phyloP scores from a whole-genome alignment of 2,888 invertebrate species.

The Oscheius sp. region DNA sequence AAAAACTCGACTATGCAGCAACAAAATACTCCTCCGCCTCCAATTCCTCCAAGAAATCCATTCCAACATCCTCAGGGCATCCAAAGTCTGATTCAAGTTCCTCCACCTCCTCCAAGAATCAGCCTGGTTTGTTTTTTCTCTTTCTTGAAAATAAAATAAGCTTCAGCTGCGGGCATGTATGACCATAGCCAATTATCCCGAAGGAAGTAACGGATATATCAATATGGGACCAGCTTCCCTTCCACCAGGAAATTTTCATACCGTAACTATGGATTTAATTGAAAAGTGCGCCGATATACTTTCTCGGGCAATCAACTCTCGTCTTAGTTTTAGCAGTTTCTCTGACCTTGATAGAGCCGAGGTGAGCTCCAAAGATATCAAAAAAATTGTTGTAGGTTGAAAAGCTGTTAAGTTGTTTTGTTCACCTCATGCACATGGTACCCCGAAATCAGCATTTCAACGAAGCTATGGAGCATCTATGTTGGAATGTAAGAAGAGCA shows the following conservation, averaged over 20 bases:
- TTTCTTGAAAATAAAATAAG: neutral
- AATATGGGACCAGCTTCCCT: neutral
- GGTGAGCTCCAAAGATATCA: neutral
- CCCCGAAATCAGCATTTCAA: neutral
- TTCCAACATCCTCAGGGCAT: neutral
- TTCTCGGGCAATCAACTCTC: slow-evolving; percentile 33
- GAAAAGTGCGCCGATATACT: slow-evolving; percentile 46
- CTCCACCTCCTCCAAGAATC: neutral
- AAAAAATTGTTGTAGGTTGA: neutral
- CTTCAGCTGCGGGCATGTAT: neutral
- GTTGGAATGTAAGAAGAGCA: no score
- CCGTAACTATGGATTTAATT: slow-evolving; percentile 42
- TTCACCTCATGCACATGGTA: neutral
- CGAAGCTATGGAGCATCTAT: no score
- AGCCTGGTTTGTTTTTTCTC: neutral
- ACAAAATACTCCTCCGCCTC: neutral
- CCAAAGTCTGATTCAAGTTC: neutral
- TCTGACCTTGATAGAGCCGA: slow-evolving; percentile 11
- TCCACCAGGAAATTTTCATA: slow-evolving; percentile 33
- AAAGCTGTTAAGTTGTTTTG: neutral
- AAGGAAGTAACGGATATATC: no score
- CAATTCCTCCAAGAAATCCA: neutral
- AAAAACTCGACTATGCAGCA: no score
- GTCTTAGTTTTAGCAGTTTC: slow-evolving; percentile 35
- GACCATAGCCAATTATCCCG: no score